Evolutionary conservation across 2,888 invertebrate genomes (phyloP), one percentile per base, ranked within the genome.

Genomic region (Xylophagus ater): DNA sequence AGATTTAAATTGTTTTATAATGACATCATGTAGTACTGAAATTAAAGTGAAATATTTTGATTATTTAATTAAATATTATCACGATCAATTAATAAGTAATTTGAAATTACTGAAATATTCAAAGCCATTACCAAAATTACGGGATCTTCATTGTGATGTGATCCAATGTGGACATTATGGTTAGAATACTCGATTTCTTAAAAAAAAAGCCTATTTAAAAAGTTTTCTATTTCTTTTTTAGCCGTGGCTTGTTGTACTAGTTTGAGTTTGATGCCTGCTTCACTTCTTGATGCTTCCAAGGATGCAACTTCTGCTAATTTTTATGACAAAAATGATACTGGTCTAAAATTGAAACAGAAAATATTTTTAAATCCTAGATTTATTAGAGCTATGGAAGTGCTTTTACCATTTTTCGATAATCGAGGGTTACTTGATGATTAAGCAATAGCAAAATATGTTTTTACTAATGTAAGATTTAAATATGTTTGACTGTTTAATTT

Each of bases 1-100:
- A 17, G 60, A 60, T 40, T 43, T 61, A 21, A 55, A 58, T 52
- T 54, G 55, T 29, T 41, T 62, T 18, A 59, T 62, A 26, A 7
- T 62, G 4, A 54, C 58, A 17, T 63, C 62, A 2, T 53, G 56
- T 3, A 40, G 49, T 3, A 35, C 47, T 30, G 57, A 56, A 42
- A 47, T 59, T 13, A 52, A 57, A 28, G 53, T 56, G 9, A 52
- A 52, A 10, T 45, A 52, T 4, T 60, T 59, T 10, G 63, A 63
- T 38, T 51, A 47, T 34, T 58, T 61, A 20, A 38, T 62, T 3
- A 42, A 54, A 26, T 52, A 57, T 34, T 62, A 62, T 42, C 59
- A 62, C 14, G 45, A 45, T 10, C 46, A 53, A 23, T 44, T 60
- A 8, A 42, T 49, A 5, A 47, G 53, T 4, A 51, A 51, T 38